Evolutionary conservation across 2,888 invertebrate species (phyloP).

Genomic region (Chirona hameri): DNA sequence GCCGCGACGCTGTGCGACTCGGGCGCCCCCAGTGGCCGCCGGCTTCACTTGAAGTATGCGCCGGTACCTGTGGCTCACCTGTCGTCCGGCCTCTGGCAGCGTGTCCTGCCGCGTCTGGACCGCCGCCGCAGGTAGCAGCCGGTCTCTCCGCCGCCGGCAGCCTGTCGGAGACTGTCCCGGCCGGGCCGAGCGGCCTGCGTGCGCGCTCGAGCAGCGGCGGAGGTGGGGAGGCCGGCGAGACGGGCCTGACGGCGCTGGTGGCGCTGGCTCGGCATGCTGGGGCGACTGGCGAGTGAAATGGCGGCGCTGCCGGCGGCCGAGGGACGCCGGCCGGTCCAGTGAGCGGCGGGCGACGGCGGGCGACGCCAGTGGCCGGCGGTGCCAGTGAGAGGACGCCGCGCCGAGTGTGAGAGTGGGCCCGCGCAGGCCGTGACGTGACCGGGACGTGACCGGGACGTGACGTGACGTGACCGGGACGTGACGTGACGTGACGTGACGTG

Average conservation of each 20-base stretch:
- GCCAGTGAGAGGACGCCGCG: background rate
- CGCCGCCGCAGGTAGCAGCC: background rate
- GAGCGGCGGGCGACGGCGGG: background rate
- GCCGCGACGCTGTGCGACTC: background rate
- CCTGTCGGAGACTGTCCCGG: conserved; percentile 7
- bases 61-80: conserved; percentile 8
- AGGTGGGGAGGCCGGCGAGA: background rate
- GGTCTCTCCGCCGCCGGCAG: background rate
- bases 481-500: too few species aligned
- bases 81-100: background rate
- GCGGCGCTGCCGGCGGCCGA: too few species aligned
- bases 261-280: background rate
- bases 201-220: background rate
- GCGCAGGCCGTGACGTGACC: too few species aligned
- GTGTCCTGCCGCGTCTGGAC: background rate
- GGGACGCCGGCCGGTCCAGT: background rate
- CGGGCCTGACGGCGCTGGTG: background rate
- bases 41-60: background rate
- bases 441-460: too few species aligned
- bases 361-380: background rate
- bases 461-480: too few species aligned
- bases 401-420: background rate
- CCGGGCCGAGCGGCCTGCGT: background rate
- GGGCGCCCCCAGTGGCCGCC: background rate
- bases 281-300: background rate